Evolutionary conservation across 64 coral and sea anemone genomes (phyloP).

Genomic region (Exaiptasia diaphana): DNA sequence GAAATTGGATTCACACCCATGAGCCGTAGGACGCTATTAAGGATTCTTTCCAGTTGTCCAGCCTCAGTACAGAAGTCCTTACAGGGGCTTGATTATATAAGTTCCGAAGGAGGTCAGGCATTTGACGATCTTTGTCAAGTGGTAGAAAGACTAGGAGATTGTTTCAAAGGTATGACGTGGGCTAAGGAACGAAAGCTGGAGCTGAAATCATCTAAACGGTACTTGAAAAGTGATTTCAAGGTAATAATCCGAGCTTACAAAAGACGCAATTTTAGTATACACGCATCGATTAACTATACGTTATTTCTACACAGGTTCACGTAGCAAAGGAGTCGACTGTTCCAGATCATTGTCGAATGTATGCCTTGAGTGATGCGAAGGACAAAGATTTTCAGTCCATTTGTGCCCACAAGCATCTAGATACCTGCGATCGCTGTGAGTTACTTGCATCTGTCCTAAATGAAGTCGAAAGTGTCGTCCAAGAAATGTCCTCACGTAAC

Average conservation of each 20-base stretch:
- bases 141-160: neutral
- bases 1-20: neutral
- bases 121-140: slow-evolving; percentile 21
- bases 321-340: neutral
- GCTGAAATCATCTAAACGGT: neutral
- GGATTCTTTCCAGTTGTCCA: neutral
- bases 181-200: neutral
- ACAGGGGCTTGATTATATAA: slow-evolving; percentile 15
- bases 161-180: neutral
- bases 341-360: slow-evolving; percentile 5
- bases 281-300: too few relatives aligned
- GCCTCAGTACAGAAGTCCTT: slow-evolving; percentile 2
- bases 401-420: neutral
- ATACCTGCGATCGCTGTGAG: neutral
- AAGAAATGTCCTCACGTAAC: neutral
- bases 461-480: neutral
- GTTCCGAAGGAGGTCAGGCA: neutral
- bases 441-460: neutral
- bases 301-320: neutral
- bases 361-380: neutral
- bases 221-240: slow-evolving; percentile 11
- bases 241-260: too few relatives aligned
- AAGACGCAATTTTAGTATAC: too few relatives aligned
- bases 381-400: slow-evolving; percentile 1
- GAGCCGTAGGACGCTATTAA: too few relatives aligned